These are phyloP conservation scores for Phalacrocorax pelagicus DNA, from an alignment of 2,113 vertebrate species.

Conservation along the genomic window DNA sequence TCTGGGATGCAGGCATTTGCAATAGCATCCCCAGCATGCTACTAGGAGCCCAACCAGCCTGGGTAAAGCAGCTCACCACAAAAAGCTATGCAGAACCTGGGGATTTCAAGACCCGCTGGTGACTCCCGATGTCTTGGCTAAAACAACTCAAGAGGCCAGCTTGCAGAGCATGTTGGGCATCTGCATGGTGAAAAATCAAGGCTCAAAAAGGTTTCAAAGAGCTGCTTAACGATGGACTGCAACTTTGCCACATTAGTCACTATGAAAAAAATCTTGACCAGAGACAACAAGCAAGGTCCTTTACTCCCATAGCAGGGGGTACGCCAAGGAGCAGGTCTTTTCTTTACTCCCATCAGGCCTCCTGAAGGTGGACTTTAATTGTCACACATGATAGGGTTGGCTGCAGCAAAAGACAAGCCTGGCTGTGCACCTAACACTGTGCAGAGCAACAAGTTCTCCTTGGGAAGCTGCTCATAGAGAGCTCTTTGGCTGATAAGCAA, in stretches of 20 bases:
- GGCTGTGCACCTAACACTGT: neutral
- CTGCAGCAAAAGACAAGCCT: neutral
- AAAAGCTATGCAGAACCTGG: neutral
- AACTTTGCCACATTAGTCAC: neutral
- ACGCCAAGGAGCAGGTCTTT: neutral
- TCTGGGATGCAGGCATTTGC: neutral
- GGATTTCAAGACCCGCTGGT: neutral
- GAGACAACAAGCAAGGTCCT: neutral
- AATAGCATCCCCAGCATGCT: accelerated
- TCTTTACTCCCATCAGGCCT: neutral
- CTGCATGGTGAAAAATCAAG: neutral
- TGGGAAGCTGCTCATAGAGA: neutral
- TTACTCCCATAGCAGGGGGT: neutral
- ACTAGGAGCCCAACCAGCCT: neutral
- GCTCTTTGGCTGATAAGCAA: neutral
- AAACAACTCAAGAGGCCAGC: neutral
- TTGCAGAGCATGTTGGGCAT: neutral
- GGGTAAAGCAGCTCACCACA: neutral
- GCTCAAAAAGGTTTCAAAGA: neutral
- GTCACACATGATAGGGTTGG: neutral
- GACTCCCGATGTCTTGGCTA: neutral
- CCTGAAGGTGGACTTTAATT: neutral
- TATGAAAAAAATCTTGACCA: neutral
- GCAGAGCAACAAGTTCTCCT: neutral
- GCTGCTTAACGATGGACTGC: neutral